A percentile compares a stretch with the other conserved stretches of the same genome.
These are phyloP conservation scores for Pseudomyrmex cubaensis DNA, from an alignment of 1,140 invertebrate genomes.

Conservation along the genomic window DNA sequence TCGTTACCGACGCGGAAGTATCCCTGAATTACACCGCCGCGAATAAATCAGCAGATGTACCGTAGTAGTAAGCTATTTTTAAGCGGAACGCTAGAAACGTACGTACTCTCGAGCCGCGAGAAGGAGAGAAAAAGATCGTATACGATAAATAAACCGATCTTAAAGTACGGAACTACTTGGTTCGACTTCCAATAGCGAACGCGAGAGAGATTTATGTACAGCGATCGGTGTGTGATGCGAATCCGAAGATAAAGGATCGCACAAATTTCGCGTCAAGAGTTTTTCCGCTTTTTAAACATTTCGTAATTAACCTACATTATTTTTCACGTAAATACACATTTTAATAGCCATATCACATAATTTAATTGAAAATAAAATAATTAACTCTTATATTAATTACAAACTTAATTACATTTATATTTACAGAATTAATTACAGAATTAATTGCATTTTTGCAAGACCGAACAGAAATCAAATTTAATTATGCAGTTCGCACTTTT, in stretches of 20 bases:
- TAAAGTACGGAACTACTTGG: slow-evolving; percentile 58
- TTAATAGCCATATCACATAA: background rate
- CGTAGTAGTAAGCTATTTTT: slow-evolving; percentile 59
- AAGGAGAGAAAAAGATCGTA: slow-evolving; percentile 9
- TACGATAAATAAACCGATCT: slow-evolving; percentile 60
- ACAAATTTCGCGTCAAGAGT: slow-evolving; percentile 9
- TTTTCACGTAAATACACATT: background rate
- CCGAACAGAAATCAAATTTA: background rate
- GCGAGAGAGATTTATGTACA: slow-evolving; percentile 50
- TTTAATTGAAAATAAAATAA: too few species aligned
- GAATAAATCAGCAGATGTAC: slow-evolving; percentile 55
- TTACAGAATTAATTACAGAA: too few species aligned
- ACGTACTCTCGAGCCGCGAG: slow-evolving; percentile 1
- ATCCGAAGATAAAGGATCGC: slow-evolving; percentile 21
- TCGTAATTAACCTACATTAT: background rate
- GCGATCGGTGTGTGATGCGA: slow-evolving; percentile 43
- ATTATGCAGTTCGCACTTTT: background rate
- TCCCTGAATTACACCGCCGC: slow-evolving; percentile 56
- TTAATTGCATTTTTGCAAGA: too few species aligned
- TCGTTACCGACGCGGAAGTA: slow-evolving; percentile 63
- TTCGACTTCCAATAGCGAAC: slow-evolving; percentile 55
- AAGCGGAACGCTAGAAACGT: slow-evolving; percentile 33
- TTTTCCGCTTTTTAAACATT: too few species aligned
- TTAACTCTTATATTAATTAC: background rate
- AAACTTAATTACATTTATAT: too few species aligned